Percentiles rank a stretch among this genome's conserved stretches.
Evolutionary conservation across 2,113 vertebrate genomes (phyloP).

Genomic region (Sisor rabdophorus): DNA sequence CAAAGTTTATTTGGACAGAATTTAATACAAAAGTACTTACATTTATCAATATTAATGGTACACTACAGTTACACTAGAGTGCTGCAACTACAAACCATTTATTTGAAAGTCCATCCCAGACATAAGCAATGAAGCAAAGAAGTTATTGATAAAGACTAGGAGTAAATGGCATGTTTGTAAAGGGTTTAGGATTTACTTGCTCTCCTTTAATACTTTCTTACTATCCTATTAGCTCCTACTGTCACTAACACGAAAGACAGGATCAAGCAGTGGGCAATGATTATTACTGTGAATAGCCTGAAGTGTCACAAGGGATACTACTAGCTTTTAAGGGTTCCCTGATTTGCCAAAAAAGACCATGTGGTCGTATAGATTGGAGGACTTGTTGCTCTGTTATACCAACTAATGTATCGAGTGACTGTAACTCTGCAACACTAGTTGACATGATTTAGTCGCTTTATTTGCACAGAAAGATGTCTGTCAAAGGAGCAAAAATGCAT

Average conservation of each 20-base stretch:
- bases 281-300: neutral
- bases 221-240: conserved; percentile 38
- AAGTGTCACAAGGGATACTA: conserved; percentile 1
- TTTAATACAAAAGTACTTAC: too few relatives aligned
- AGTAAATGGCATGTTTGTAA: conserved; percentile 10
- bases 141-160: neutral
- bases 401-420: neutral
- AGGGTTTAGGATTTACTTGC: conserved; percentile 21
- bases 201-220: conserved; percentile 34
- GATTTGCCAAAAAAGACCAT: neutral
- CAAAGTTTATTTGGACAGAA: too few relatives aligned
- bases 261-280: conserved; percentile 26
- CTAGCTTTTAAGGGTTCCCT: neutral
- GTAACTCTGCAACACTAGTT: neutral
- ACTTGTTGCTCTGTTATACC: neutral
- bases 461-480: neutral
- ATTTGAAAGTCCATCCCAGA: neutral
- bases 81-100: neutral
- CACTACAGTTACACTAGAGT: too few relatives aligned
- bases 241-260: conserved; percentile 39
- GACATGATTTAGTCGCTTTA: neutral
- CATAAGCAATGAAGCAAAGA: neutral
- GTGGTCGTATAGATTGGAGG: too few relatives aligned
- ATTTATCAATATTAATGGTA: neutral
- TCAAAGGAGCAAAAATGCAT: neutral